Evolutionary conservation across 2,888 invertebrate genomes (phyloP).

Genomic region (Tricholauxania praeusta): DNA sequence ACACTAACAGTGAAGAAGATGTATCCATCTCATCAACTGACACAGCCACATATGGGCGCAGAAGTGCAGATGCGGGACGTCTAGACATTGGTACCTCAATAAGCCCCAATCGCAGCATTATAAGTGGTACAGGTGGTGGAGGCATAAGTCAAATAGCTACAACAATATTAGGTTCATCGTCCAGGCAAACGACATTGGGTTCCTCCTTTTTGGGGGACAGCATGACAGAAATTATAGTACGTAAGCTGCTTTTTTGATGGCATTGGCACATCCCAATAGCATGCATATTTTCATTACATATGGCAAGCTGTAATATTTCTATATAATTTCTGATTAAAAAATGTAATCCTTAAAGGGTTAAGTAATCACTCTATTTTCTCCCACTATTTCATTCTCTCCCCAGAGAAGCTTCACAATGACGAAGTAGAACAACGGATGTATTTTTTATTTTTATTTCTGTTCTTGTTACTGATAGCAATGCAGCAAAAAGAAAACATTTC

Average conservation of each 20-base stretch:
- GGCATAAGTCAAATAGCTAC: slow-evolving; percentile 24
- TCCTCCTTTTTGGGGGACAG: slow-evolving; percentile 51
- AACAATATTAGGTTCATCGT: slow-evolving; percentile 37
- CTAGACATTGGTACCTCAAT: not conserved
- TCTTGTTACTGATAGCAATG: too few species aligned
- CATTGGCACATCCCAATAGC: too few species aligned
- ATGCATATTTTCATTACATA: too few species aligned
- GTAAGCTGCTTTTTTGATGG: slow-evolving; percentile 23
- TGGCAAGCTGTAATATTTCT: too few species aligned
- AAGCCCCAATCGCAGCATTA: slow-evolving; percentile 15
- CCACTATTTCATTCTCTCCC: too few species aligned
- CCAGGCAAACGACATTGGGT: slow-evolving; percentile 41
- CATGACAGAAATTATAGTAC: slow-evolving; percentile 53
- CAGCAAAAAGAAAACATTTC: too few species aligned
- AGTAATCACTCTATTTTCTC: too few species aligned
- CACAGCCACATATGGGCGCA: not conserved
- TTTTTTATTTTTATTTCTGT: too few species aligned
- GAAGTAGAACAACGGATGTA: too few species aligned
- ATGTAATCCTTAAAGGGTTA: too few species aligned
- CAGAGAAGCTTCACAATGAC: too few species aligned
- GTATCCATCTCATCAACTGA: not conserved
- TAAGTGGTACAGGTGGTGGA: slow-evolving; percentile 4
- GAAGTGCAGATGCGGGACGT: slow-evolving; percentile 1
- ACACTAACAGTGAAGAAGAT: not conserved
- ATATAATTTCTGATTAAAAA: too few species aligned